Evolutionary conservation across 2,797 vertebrate genomes (phyloP).

Genomic region (Liasis olivaceus): DNA sequence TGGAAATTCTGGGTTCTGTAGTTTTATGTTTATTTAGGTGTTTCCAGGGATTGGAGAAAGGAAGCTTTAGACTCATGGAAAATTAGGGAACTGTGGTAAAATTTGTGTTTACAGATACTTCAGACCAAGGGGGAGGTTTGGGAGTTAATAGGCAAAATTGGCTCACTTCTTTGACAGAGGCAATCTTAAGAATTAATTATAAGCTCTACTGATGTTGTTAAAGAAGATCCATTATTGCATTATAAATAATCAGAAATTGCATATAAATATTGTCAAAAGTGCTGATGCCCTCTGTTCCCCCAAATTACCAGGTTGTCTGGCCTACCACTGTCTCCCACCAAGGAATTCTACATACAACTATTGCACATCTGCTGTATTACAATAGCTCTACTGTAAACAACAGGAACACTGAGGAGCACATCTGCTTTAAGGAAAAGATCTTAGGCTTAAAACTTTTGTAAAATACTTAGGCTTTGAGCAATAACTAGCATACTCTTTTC

Average conservation of each 20-base stretch:
- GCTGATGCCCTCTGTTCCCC: neutral
- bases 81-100: constrained; percentile 4
- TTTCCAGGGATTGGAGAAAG: neutral
- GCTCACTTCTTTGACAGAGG: constrained; percentile 14
- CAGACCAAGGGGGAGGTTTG: neutral
- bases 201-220: neutral
- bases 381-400: neutral
- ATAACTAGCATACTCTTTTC: neutral
- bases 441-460: neutral
- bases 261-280: neutral
- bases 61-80: constrained; percentile 15
- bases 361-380: neutral
- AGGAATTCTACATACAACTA: neutral
- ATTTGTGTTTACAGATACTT: neutral
- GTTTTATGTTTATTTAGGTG: neutral
- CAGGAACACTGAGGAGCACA: neutral
- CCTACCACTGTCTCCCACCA: neutral
- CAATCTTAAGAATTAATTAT: constrained; percentile 3
- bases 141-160: neutral
- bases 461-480: neutral
- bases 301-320: neutral
- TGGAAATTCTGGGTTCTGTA: neutral
- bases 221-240: neutral
- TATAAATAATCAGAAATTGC: neutral
- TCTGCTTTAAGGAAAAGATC: neutral